Evolutionary conservation across 2,113 vertebrate species (phyloP), one percentile per base, ranked within the genome.

Genomic region (Leiothrix lutea): DNA sequence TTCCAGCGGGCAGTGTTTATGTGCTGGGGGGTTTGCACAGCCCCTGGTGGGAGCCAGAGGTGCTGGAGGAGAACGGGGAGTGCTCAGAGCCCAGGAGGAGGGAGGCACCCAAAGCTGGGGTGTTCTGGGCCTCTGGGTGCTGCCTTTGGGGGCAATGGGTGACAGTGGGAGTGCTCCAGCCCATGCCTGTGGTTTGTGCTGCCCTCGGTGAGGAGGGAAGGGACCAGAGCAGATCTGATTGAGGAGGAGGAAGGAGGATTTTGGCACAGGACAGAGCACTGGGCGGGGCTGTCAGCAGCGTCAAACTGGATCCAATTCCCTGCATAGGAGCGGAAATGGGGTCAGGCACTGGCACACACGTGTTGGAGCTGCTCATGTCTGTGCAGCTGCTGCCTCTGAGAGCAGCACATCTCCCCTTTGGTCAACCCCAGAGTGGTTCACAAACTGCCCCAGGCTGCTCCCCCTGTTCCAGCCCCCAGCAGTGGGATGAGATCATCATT

Each of bases 341-440:
- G 69, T 53, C 45, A 26, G 26, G 54, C 57, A 1, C 2, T 8
- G 0, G 4, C 67, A 19, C 67, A 19, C 44, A 17, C 38, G 51
- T 18, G 78, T 6, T 9, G 0, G 69, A 45, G 38, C 78, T 53
- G 69, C 78, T 67, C 36, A 2, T 12, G 78, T 4, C 48, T 21
- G 17, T 2, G 56, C 79, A 70, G 74, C 73, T 9, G 56, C 1
- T 35, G 74, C 42, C 75, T 40, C 15, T 2, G 58, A 28, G 66
- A 33, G 28, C 16, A 48, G 6, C 5, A 2, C 47, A 0, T 11
- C 2, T 0, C 6, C 45, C 58, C 62, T 2, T 2, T 7, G 61
- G 14, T 10, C 42, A 53, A 3, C 16, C 60, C 7, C 7, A 0
- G 35, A 6, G 65, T 5, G 14, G 21, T 25, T 14, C 40, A 51